Base-by-base conservation (phyloP, 1,140 invertebrate genomes). In the Drosophila kepulauana region DNA sequence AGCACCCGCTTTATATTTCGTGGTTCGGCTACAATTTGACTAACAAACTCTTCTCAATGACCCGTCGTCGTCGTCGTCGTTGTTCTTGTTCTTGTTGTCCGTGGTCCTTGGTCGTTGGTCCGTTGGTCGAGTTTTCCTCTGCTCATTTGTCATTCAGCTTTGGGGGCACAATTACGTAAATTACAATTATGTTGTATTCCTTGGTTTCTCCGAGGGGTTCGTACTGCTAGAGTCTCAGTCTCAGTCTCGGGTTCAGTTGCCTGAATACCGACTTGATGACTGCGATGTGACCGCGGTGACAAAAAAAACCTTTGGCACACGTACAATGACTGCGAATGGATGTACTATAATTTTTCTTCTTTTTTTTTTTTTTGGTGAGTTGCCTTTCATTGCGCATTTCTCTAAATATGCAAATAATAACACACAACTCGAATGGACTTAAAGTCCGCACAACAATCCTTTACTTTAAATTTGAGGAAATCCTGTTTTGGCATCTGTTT, bases 81-180 rank as follows among this genome's bases (percentile, higher is more conserved):
- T 0, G 35, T 38, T 8, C 8, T 7, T 10, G 8, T 7, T 38
- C 35, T 8, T 38, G 7, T 33, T 5, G 30, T 33, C 30, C 30
- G 1, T 33, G 30, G 30, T 7, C 30, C 30, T 33, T 33, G 30
- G 30, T 33, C 30, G 1, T 33, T 33, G 30, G 30, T 75, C 72
- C 68, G 75, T 69, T 49, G 75, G 76, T 49, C 28, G 28, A 43
- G 59, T 45, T 57, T 62, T 75, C 71, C 62, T 61, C 70, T 69
- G 75, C 75, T 82, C 79, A 81, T 82, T 82, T 82, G 75, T 82
- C 80, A 82, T 82, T 82, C 79, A 82, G 75, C 80, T 82, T 81
- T 82, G 68, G 70, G 80, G 80, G 75, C 79, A 82, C 75, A 82
- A 82, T 82, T 82, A 82, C 75, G 79, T 79, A 82, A 82, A 82